These are phyloP conservation scores for Dinoponera quadriceps DNA, from an alignment of 1,140 invertebrate genomes.

Conservation along the genomic window DNA sequence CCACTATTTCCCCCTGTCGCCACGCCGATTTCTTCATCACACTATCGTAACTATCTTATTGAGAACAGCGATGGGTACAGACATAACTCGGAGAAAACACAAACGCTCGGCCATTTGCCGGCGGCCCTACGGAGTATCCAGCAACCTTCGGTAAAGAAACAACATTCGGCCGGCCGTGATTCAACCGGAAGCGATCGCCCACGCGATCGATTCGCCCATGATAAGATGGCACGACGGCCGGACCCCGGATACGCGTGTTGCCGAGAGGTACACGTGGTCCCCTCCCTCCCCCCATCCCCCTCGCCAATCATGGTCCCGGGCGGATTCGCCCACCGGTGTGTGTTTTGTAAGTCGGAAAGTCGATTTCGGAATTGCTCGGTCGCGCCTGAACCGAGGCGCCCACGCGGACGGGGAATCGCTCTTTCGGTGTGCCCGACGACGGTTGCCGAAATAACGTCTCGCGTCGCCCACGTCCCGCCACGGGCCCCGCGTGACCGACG, in stretches of 20 bases:
- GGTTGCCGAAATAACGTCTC: slow-evolving; percentile 72
- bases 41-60: background rate
- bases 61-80: background rate
- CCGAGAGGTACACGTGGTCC: slow-evolving; percentile 28
- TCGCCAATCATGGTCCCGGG: slow-evolving; percentile 25
- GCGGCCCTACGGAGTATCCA: background rate
- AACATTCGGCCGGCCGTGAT: slow-evolving; percentile 8
- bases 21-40: background rate
- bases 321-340: slow-evolving; percentile 61
- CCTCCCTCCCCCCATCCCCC: background rate
- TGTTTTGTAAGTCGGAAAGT: slow-evolving; percentile 71
- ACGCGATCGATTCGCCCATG: slow-evolving; percentile 67
- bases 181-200: slow-evolving; percentile 75
- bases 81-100: background rate
- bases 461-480: slow-evolving; percentile 67
- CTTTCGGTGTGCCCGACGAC: slow-evolving; percentile 20
- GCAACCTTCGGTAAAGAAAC: background rate
- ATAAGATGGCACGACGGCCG: slow-evolving; percentile 66
- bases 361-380: slow-evolving; percentile 72
- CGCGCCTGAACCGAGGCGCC: slow-evolving; percentile 55
- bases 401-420: slow-evolving; percentile 53
- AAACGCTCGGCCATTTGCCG: background rate
- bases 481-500: slow-evolving; percentile 21
- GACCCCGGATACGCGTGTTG: slow-evolving; percentile 30
- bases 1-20: too few species aligned